A percentile compares a stretch with the other conserved stretches of the same genome.
These are phyloP conservation scores for Agapornis canus DNA, from an alignment of 2,797 vertebrate species.

Conservation along the genomic window DNA sequence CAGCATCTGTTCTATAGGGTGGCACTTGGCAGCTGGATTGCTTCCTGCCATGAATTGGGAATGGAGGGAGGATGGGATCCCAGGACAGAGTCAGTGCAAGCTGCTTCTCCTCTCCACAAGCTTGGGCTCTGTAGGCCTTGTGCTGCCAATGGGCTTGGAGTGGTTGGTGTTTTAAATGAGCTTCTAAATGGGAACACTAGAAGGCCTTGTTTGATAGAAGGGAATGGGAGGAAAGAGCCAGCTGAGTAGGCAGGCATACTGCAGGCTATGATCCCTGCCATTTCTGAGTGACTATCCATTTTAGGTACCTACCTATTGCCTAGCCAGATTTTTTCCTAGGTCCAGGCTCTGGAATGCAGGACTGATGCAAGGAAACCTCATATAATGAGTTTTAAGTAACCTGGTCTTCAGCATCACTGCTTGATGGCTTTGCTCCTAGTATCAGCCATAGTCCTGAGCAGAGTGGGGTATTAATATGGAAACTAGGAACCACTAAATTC, in stretches of 20 bases:
- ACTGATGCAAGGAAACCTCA: not conserved
- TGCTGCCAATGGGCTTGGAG: not conserved
- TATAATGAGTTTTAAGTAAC: not conserved
- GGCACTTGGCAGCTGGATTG: constrained; percentile 50
- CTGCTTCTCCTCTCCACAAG: not conserved
- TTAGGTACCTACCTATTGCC: not conserved
- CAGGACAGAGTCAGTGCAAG: not conserved
- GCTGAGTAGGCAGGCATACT: not conserved
- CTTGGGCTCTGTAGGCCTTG: not conserved
- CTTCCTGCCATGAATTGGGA: not conserved
- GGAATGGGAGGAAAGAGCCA: not conserved
- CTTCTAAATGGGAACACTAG: not conserved
- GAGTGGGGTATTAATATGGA: not conserved
- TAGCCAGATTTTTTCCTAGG: not conserved
- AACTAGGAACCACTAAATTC: not conserved
- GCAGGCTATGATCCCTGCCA: not conserved
- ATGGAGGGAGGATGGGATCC: not conserved
- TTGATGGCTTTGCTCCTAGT: not conserved
- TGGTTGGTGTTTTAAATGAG: not conserved
- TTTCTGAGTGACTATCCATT: not conserved
- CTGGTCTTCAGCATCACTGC: not conserved
- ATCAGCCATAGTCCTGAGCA: not conserved
- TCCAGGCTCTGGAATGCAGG: not conserved
- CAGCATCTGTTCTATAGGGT: not conserved
- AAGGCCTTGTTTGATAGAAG: not conserved